phyloP scores from a whole-genome alignment of 1,140 invertebrate genomes.

The Babylonia areolata region DNA sequence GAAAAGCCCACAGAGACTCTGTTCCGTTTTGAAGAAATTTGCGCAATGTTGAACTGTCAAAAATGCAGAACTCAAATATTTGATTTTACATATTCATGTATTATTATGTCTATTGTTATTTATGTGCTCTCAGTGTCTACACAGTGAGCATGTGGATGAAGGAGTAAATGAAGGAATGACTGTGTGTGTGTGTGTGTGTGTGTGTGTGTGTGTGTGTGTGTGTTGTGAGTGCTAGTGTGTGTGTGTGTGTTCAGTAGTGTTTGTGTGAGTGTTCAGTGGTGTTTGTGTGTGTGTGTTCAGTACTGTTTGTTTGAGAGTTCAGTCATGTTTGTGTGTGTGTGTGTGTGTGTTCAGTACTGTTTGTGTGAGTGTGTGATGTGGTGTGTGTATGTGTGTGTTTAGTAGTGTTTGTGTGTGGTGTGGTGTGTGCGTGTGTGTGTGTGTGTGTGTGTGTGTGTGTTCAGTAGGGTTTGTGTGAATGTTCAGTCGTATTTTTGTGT shows the following conservation, averaged over 20 bases:
- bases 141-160: too few relatives aligned
- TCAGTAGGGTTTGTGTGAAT: background rate
- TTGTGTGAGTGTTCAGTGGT: background rate
- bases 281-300: background rate
- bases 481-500: background rate
- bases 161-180: too few relatives aligned
- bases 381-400: background rate
- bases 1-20: too few relatives aligned
- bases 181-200: background rate
- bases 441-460: background rate
- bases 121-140: too few relatives aligned
- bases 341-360: background rate
- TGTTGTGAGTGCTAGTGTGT: background rate
- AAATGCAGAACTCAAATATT: too few relatives aligned
- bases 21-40: too few relatives aligned
- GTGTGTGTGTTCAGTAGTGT: background rate
- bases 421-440: background rate
- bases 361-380: background rate
- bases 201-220: background rate
- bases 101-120: too few relatives aligned
- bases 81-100: too few relatives aligned
- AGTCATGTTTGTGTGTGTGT: background rate
- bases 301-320: background rate
- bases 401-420: background rate
- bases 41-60: too few relatives aligned